Evolutionary conservation across 2,797 vertebrate genomes (phyloP).

Genomic region (Phrynocephalus forsythii): DNA sequence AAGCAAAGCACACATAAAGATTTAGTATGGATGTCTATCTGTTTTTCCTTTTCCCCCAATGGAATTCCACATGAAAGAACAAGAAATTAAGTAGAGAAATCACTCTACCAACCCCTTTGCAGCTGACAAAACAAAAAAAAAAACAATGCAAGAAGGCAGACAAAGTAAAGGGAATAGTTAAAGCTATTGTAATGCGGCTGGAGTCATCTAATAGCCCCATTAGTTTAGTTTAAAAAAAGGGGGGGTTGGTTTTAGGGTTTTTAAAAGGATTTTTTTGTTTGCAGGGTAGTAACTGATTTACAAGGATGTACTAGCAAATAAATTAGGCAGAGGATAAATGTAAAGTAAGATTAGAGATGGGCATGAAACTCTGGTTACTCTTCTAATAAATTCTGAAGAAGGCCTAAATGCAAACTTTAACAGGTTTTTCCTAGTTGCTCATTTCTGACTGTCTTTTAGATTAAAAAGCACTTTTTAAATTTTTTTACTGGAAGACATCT

Average conservation of each 20-base stretch:
- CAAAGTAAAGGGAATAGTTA: not conserved
- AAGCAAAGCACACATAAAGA: not conserved
- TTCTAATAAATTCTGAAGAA: not conserved
- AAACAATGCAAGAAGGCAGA: not conserved
- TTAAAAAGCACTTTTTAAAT: not conserved
- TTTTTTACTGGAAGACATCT: not conserved
- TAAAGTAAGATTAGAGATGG: not conserved
- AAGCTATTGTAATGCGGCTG: too few relatives aligned
- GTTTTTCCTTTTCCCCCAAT: not conserved
- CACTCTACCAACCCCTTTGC: not conserved
- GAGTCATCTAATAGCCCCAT: not conserved
- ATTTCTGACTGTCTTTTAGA: not conserved
- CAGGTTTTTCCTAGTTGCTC: not conserved
- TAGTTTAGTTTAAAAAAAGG: not conserved
- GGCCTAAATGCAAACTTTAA: not conserved
- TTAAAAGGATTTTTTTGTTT: not conserved
- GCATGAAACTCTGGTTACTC: too few relatives aligned
- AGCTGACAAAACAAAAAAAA: not conserved
- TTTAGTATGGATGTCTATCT: too few relatives aligned
- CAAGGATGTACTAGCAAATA: not conserved
- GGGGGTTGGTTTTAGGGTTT: too few relatives aligned
- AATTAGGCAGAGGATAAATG: not conserved
- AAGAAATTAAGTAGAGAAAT: not conserved
- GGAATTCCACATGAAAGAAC: not conserved
- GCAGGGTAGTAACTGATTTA: not conserved